A percentile compares a stretch with the other conserved stretches of the same genome.
Evolutionary conservation across 2,113 vertebrate genomes (phyloP).

Genomic region (Numenius arquata): DNA sequence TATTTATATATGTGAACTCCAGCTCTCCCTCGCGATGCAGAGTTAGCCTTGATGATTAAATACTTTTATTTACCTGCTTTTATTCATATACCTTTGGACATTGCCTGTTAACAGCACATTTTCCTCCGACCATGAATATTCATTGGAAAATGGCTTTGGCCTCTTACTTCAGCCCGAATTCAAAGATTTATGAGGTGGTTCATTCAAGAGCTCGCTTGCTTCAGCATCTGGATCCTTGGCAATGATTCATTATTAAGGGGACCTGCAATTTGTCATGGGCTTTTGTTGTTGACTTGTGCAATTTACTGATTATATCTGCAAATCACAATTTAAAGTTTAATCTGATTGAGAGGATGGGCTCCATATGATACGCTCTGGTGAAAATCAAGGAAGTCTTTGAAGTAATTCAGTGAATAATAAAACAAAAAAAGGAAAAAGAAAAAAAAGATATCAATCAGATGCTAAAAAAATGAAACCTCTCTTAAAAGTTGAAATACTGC

Average conservation of each 20-base stretch:
- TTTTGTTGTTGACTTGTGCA: background rate
- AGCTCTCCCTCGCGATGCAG: background rate
- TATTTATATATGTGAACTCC: background rate
- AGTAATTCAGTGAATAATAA: background rate
- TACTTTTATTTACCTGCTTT: background rate
- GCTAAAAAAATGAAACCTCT: background rate
- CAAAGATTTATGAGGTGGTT: background rate
- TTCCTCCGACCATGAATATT: slow-evolving; percentile 16
- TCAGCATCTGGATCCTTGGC: background rate
- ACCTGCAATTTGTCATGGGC: background rate
- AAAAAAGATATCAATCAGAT: background rate
- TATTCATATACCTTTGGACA: background rate
- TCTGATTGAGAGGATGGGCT: background rate
- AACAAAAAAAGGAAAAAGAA: background rate
- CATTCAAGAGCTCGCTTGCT: background rate
- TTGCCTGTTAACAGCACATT: background rate
- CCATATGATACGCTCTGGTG: background rate
- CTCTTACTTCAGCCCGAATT: background rate
- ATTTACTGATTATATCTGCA: slow-evolving; percentile 6
- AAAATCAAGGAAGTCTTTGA: background rate
- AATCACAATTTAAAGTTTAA: background rate
- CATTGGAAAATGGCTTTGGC: background rate
- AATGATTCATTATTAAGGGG: background rate
- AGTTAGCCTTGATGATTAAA: background rate
- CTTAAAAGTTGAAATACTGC: background rate